Conservation (phyloP, 1,140 invertebrate species). For the Globodera rostochiensis region DNA sequence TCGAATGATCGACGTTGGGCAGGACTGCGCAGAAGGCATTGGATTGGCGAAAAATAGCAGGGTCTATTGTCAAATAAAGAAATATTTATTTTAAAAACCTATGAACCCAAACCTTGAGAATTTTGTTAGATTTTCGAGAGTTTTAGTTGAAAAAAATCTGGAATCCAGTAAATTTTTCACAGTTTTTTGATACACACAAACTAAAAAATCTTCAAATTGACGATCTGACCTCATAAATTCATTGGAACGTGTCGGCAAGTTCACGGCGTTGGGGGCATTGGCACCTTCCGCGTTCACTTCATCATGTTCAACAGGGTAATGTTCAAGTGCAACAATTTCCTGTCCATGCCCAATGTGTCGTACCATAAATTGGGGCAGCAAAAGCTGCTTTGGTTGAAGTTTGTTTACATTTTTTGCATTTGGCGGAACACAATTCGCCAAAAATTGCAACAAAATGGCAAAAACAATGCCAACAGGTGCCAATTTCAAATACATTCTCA, state of each 20-base stretch:
- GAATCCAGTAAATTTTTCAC: background rate
- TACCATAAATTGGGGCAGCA: background rate
- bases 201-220: background rate
- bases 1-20: constrained; percentile 11
- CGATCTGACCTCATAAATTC: background rate
- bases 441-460: background rate
- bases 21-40: constrained; percentile 25
- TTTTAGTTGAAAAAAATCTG: background rate
- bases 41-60: constrained; percentile 33
- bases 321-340: background rate
- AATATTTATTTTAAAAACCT: no score
- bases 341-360: background rate
- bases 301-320: background rate
- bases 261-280: background rate
- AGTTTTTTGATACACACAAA: no score
- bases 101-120: background rate
- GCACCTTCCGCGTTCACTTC: no score
- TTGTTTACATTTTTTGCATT: background rate
- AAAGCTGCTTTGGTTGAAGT: background rate
- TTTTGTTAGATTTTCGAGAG: no score
- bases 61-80: background rate
- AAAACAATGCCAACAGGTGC: background rate
- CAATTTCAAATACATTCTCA: background rate
- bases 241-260: background rate
- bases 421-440: background rate